Conservation (phyloP, 2,797 vertebrate species). For the Catharus ustulatus region DNA sequence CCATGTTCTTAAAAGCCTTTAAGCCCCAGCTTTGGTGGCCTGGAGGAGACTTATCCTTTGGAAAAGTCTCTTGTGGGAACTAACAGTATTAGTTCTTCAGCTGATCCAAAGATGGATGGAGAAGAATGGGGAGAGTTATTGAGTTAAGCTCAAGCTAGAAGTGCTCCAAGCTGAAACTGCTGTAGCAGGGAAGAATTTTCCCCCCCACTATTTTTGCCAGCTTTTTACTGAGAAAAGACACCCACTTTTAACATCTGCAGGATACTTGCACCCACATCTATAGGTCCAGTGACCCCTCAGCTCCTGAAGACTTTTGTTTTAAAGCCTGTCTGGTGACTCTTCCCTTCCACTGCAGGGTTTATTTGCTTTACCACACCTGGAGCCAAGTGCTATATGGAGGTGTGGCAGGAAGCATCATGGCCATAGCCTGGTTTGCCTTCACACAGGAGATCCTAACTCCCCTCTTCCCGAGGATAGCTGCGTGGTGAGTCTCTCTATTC, state of each 20-base stretch:
- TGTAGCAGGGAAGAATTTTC: neutral
- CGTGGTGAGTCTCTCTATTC: constrained; percentile 84
- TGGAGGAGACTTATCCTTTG: neutral
- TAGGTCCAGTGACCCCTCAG: neutral
- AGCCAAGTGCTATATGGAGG: constrained; percentile 95
- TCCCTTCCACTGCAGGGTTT: constrained; percentile 83
- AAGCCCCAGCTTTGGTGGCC: neutral
- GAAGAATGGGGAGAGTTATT: neutral
- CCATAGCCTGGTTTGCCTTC: constrained; percentile 92
- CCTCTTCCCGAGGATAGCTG: constrained; percentile 96
- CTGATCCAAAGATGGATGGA: neutral
- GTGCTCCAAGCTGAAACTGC: neutral
- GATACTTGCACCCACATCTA: neutral
- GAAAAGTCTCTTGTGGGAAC: neutral
- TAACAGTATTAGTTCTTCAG: neutral
- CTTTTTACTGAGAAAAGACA: neutral
- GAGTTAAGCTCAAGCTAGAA: neutral
- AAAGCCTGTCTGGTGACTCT: neutral
- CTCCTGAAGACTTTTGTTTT: neutral
- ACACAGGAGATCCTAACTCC: constrained; percentile 97
- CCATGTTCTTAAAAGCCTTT: neutral
- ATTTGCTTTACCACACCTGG: constrained; percentile 97
- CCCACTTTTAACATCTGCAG: neutral
- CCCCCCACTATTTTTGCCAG: rapidly evolving
- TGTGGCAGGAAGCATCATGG: constrained; percentile 88